phyloP scores from a whole-genome alignment of 2,888 invertebrate species.

The Patella caerulea region DNA sequence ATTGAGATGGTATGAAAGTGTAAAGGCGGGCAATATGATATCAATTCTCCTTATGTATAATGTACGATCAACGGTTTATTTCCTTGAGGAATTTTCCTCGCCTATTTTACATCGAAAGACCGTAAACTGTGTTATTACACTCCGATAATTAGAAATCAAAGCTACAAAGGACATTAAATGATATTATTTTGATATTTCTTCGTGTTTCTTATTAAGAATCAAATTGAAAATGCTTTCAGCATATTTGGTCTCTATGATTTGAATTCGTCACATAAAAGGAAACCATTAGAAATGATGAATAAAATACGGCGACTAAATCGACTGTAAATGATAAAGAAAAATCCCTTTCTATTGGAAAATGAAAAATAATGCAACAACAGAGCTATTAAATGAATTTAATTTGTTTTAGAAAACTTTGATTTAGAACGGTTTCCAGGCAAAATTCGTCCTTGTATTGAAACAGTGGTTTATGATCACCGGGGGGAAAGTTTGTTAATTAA shows the following conservation, averaged over 20 bases:
- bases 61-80: neutral
- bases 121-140: neutral
- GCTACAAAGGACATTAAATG: conserved; percentile 1
- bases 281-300: neutral
- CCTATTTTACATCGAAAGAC: neutral
- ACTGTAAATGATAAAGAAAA: conserved; percentile 1
- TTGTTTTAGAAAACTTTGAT: conserved; percentile 6
- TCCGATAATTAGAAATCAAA: neutral
- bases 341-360: neutral
- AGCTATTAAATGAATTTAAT: conserved; percentile 10
- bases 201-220: conserved; percentile 2
- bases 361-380: conserved; percentile 10
- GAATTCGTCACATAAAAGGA: neutral
- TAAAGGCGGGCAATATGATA: neutral
- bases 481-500: neutral
- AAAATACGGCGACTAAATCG: neutral
- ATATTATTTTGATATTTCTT: conserved; percentile 7
- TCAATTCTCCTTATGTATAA: conserved; percentile 5
- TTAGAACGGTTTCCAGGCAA: neutral
- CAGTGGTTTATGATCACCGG: neutral
- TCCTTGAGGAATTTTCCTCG: no score
- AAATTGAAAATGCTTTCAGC: conserved; percentile 13
- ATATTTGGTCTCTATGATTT: neutral
- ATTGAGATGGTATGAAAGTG: no score
- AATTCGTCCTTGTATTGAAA: neutral